Base-by-base conservation (phyloP, 1,140 invertebrate genomes). In the Gryllus bimaculatus region DNA sequence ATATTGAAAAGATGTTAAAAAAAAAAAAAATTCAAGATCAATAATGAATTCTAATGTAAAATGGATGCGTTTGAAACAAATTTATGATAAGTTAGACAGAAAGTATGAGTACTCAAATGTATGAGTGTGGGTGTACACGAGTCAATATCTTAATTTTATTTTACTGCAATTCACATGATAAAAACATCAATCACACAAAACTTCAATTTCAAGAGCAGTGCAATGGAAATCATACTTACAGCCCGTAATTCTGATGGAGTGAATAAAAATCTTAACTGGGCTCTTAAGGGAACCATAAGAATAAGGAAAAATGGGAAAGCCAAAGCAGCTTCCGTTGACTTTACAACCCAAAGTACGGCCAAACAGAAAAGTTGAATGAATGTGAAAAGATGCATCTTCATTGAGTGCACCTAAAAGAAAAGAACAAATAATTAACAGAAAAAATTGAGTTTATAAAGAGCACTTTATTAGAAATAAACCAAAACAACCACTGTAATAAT, bases 311-410 rank as follows among this genome's bases (percentile, higher is more conserved):
- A 97, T 6, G 97, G 97, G 84, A 98, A 93, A 8, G 93, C 93
- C 8, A 98, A 88, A 2, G 96, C 95, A 81, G 93, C 92, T 39
- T 89, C 89, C 1, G 96, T 95, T 10, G 94, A 96, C 85, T 98
- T 98, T 2, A 98, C 93, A 8, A 91, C 88, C 92, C 95, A 97
- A 54, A 98, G 86, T 6, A 94, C 78, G 0, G 88, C 89, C 75
- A 98, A 87, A 83, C 94, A 94, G 0, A 91, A 81, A 12, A 96
- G 85, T 86, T 98, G 96, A 80, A 97, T 91, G 8, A 92, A 81
- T 0, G 96, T 98, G 85, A 93, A 98, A 12, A 96, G 83, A 85
- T 98, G 95, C 95, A 98, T 96, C 85, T 96, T 96, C 84, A 92
- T 89, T 0, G 95, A 96, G 81, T 92, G 92, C 7, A 98, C 94